These are phyloP conservation scores for Galerucella nymphaeae DNA, from an alignment of 2,888 invertebrate species.

Conservation along the genomic window DNA sequence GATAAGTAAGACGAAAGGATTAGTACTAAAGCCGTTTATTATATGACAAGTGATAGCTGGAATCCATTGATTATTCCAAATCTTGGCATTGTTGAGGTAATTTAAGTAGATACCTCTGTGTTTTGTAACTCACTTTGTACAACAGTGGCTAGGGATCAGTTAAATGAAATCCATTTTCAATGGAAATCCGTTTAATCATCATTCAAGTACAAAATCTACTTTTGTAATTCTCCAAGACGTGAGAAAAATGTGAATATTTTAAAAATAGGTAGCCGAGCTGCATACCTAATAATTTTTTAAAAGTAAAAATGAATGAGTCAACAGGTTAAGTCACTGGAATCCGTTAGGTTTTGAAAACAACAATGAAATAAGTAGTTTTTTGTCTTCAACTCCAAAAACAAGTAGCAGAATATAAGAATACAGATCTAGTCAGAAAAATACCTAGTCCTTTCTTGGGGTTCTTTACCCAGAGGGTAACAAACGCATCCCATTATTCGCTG, in stretches of 20 bases:
- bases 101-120: slow-evolving; percentile 33
- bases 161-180: slow-evolving; percentile 23
- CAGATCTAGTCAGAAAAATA: no score
- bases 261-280: neutral
- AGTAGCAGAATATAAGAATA: no score
- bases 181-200: slow-evolving; percentile 32
- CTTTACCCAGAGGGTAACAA: no score
- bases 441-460: no score
- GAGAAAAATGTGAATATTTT: neutral
- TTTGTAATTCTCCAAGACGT: neutral
- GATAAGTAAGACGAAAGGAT: slow-evolving; percentile 26
- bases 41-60: slow-evolving; percentile 27
- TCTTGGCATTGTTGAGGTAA: slow-evolving; percentile 36
- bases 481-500: no score
- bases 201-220: slow-evolving; percentile 8
- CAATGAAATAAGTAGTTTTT: no score
- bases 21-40: slow-evolving; percentile 20
- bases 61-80: slow-evolving; percentile 25
- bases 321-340: no score
- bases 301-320: neutral
- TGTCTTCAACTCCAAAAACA: no score
- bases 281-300: neutral
- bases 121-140: neutral
- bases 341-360: no score
- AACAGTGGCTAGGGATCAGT: neutral